phyloP scores from a whole-genome alignment of 2,888 invertebrate genomes.

The Apoda limacodes region DNA sequence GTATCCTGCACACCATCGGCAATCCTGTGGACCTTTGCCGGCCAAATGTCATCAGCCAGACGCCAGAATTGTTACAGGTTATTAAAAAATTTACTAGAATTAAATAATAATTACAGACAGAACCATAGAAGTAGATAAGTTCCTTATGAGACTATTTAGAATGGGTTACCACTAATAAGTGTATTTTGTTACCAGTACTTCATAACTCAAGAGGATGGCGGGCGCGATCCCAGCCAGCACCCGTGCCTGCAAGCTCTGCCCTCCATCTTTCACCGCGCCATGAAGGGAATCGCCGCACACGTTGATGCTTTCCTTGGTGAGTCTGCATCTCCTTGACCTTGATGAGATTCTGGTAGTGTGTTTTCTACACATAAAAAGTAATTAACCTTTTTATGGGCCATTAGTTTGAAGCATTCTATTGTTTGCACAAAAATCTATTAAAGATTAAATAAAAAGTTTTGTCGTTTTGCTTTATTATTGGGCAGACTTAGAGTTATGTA shows the following conservation, averaged over 20 bases:
- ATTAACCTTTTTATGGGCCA: too few species aligned
- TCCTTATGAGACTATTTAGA: too few species aligned
- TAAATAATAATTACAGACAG: background rate
- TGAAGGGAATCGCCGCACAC: constrained; percentile 92
- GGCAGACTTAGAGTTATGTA: too few species aligned
- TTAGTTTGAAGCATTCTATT: too few species aligned
- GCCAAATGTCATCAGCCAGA: constrained; percentile 80
- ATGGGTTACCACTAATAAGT: too few species aligned
- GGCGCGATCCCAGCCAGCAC: constrained; percentile 90
- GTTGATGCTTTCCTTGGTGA: constrained; percentile 96
- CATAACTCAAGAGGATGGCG: constrained; percentile 75
- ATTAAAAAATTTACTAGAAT: too few species aligned
- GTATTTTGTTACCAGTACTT: constrained; percentile 74
- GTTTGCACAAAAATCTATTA: too few species aligned
- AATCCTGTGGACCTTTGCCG: constrained; percentile 94
- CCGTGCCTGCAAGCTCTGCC: constrained; percentile 87
- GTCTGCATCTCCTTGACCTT: constrained; percentile 24
- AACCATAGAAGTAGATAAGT: background rate
- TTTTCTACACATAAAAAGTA: background rate
- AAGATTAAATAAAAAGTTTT: too few species aligned
- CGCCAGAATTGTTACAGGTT: constrained; percentile 72
- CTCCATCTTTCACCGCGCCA: constrained; percentile 91
- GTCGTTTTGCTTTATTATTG: too few species aligned
- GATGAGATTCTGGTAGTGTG: background rate
- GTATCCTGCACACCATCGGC: constrained; percentile 92